These are phyloP conservation scores for Sternarchorhynchus goeldii DNA, from an alignment of 2,797 vertebrate genomes.

Conservation along the genomic window DNA sequence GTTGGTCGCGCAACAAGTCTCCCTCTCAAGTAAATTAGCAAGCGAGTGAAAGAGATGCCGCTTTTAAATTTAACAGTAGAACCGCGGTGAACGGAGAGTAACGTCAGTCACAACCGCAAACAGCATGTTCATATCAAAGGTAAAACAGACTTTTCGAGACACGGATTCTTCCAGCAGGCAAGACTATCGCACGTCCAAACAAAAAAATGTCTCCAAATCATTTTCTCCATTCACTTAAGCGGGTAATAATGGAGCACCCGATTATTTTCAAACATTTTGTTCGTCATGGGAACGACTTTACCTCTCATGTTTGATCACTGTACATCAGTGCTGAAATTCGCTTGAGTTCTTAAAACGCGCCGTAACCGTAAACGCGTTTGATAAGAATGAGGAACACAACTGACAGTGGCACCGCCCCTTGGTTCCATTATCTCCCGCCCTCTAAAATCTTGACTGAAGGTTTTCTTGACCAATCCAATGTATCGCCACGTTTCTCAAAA, in stretches of 20 bases:
- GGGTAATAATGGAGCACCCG: slow-evolving; percentile 8
- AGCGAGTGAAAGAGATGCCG: not conserved
- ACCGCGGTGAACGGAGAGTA: not conserved
- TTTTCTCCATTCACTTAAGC: slow-evolving; percentile 12
- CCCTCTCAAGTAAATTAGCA: slow-evolving; percentile 1
- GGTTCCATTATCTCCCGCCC: slow-evolving; percentile 53
- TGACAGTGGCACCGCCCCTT: slow-evolving; percentile 70
- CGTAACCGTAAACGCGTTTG: slow-evolving; percentile 56
- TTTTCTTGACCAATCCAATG: slow-evolving; percentile 60
- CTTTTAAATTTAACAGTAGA: not conserved
- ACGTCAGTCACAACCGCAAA: not conserved
- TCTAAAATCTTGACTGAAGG: slow-evolving; percentile 59
- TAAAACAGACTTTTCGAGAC: not conserved
- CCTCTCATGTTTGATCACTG: slow-evolving; percentile 5
- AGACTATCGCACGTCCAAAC: slow-evolving; percentile 1
- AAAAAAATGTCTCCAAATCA: slow-evolving; percentile 1
- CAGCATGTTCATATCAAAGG: not conserved
- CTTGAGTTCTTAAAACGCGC: slow-evolving; percentile 37
- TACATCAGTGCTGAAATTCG: slow-evolving; percentile 8
- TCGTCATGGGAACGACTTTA: not conserved
- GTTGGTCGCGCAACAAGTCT: slow-evolving; percentile 75
- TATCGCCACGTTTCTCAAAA: slow-evolving; percentile 16
- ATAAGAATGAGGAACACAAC: slow-evolving; percentile 62
- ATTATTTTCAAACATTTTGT: not conserved
- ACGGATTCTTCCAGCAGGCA: not conserved